Base-by-base conservation (phyloP, 92 coral and sea anemone genomes). In the Bergia puertoricense region DNA sequence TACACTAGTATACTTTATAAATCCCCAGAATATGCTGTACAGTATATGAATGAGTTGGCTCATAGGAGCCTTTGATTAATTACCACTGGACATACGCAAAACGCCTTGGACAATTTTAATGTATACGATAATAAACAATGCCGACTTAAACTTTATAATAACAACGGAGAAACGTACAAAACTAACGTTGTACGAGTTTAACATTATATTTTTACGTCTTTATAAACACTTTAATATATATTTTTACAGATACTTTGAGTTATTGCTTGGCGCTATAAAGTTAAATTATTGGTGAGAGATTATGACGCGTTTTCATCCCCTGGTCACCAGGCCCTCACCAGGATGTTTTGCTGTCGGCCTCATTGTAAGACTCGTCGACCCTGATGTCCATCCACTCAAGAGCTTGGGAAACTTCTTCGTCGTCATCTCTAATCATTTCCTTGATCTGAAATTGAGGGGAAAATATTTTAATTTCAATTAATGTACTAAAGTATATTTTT, bases 371-470 rank as follows among this genome's bases (percentile, higher is more conserved):
- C 23, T 59, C 73, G 6, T 62, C 85, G 4, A 38, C 74, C 37
- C 85, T 57, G 54, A 81, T 81, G 42, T 81, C 85, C 40, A 81
- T 57, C 85, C 85, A 81, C 42, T 81, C 72, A 50, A 81, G 30
- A 4, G 85, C 74, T 62, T 56, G 48, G 7, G 85, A 62, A 9
- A 81, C 18, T 11, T 81, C 85, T 81, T 81, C 54, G 71, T 81
- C 85, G 46, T 38, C 85, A 4, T 38, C 66, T 56, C 74, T 50
- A 39, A 81, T 59, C 14, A 48, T 18, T 81, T 62, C 85, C 14
- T 81, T 67, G 54, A 36, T 45, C 80, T 76, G 48, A 16, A 76
- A 42, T 13, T 74, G 45, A 5, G 5, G 10, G 7, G 0, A 30
- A 3, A 72, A 72, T 5, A 74, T 13, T 20, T 11, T 74, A 8